These are phyloP conservation scores for Caradrina kadenii DNA, from an alignment of 2,888 invertebrate genomes.

Conservation along the genomic window DNA sequence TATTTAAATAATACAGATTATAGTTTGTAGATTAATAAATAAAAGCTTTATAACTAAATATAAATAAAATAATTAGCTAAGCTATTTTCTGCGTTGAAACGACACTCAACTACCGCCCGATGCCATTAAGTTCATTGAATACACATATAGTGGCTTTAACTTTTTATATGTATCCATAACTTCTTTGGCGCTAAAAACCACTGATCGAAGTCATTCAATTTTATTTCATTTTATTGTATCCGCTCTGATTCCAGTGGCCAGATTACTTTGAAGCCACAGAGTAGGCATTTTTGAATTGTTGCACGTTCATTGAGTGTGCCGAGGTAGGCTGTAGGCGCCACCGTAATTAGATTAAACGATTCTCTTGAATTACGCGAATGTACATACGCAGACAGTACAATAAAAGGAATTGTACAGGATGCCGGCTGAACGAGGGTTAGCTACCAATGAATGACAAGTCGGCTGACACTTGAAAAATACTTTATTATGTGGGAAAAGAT, in stretches of 20 bases:
- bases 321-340: constrained; percentile 65
- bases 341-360: constrained; percentile 73
- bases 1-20: too few species aligned
- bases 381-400: constrained; percentile 63
- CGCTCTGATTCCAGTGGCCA: constrained; percentile 56
- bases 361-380: constrained; percentile 63
- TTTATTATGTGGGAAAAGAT: constrained; percentile 31
- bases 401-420: constrained; percentile 63
- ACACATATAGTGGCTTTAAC: constrained; percentile 14
- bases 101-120: not conserved
- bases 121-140: constrained; percentile 32
- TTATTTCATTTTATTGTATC: constrained; percentile 57
- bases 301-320: constrained; percentile 65
- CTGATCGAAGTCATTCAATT: constrained; percentile 46
- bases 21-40: too few species aligned
- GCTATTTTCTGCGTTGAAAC: not conserved
- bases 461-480: constrained; percentile 36
- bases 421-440: constrained; percentile 44
- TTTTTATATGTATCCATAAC: constrained; percentile 30
- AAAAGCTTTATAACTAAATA: too few species aligned
- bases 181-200: constrained; percentile 30
- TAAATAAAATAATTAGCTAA: not conserved
- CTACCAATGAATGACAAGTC: constrained; percentile 51
- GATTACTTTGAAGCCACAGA: constrained; percentile 40
- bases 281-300: constrained; percentile 64